phyloP scores from a whole-genome alignment of 2,113 vertebrate species.

The Gnathonemus echidnorhynchus region DNA sequence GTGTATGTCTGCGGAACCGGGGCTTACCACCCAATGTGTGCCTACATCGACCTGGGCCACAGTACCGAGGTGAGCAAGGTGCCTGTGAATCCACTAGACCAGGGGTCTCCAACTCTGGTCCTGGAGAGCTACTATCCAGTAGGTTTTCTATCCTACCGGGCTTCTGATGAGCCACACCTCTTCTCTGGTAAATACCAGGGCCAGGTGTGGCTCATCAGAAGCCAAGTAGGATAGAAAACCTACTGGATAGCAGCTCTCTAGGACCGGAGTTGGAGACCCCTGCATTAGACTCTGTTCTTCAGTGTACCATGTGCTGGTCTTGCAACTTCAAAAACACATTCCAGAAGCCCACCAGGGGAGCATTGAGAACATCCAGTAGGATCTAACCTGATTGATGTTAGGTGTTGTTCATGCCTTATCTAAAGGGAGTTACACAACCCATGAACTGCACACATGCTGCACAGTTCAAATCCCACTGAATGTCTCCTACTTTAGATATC shows the following conservation, averaged over 20 bases:
- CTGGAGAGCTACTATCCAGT: too few species aligned
- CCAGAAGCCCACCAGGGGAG: neutral
- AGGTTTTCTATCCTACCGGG: too few species aligned
- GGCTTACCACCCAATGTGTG: conserved; percentile 73
- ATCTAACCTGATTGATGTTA: neutral
- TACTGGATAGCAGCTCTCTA: too few species aligned
- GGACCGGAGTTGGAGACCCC: too few species aligned
- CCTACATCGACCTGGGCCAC: conserved; percentile 62
- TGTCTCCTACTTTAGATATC: neutral
- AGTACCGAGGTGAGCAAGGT: conserved; percentile 51
- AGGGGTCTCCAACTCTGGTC: too few species aligned
- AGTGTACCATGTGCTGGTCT: too few species aligned
- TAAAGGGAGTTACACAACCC: neutral
- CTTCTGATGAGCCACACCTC: too few species aligned
- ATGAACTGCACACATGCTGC: neutral
- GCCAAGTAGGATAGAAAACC: too few species aligned
- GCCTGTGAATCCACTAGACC: neutral
- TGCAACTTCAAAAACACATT: neutral
- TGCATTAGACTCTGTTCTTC: neutral
- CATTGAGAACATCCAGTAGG: neutral
- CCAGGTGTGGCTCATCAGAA: too few species aligned
- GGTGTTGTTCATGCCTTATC: neutral
- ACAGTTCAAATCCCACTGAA: neutral
- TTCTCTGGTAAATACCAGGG: too few species aligned
- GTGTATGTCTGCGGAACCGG: conserved; percentile 73